Percentiles rank a stretch among this genome's conserved stretches.
Evolutionary conservation across 2,888 invertebrate genomes (phyloP).

Genomic region (Tanytarsus gracilentus): DNA sequence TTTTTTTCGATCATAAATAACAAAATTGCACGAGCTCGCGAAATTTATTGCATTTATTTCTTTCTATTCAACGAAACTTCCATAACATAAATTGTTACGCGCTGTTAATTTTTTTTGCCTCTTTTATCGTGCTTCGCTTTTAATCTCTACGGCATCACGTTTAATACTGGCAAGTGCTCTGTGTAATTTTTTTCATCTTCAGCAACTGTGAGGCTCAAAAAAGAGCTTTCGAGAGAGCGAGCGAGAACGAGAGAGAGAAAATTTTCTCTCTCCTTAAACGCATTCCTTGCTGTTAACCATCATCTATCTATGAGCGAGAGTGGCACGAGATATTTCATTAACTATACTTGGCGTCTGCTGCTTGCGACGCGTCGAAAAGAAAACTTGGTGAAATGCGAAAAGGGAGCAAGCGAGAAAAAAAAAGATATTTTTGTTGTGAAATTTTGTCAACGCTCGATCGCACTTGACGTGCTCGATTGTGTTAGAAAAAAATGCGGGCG

Average conservation of each 20-base stretch:
- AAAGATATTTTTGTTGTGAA: no score
- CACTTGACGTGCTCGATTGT: no score
- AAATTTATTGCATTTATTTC: background rate
- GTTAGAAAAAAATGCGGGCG: no score
- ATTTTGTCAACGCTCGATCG: no score
- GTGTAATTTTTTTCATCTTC: background rate
- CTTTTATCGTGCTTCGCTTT: background rate
- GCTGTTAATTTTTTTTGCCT: background rate
- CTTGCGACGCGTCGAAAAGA: no score
- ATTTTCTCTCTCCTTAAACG: background rate
- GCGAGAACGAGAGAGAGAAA: background rate
- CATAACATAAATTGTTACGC: background rate
- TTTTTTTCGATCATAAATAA: no score
- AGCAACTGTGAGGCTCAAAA: background rate
- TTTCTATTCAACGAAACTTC: background rate
- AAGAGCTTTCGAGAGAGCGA: background rate
- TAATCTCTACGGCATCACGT: conserved; percentile 4
- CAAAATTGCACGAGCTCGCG: no score
- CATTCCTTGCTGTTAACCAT: background rate
- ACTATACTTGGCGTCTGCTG: no score
- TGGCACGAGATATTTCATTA: no score
- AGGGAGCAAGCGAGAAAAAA: no score
- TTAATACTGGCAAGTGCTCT: background rate
- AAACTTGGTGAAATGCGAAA: no score
- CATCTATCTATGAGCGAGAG: no score